Evolutionary conservation across 2,888 invertebrate species (phyloP).

Genomic region (Dryocosmus kuriphilus): DNA sequence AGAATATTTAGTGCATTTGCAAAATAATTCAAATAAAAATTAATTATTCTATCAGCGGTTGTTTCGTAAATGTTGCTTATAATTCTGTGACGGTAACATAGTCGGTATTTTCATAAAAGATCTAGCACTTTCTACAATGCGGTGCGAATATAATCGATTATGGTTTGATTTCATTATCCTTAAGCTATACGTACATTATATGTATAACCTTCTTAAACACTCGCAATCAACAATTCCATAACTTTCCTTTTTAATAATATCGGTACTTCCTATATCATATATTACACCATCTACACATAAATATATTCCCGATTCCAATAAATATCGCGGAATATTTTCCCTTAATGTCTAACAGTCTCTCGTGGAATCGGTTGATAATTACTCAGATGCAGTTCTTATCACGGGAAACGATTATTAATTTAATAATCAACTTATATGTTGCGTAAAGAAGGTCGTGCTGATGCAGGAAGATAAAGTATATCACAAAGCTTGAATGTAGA

Average conservation of each 20-base stretch:
- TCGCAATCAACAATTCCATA: conserved; percentile 65
- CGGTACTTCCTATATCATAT: conserved; percentile 58
- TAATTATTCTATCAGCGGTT: neutral
- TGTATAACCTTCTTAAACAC: conserved; percentile 61
- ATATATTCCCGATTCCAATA: conserved; percentile 54
- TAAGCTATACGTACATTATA: conserved; percentile 46
- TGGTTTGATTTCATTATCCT: conserved; percentile 46
- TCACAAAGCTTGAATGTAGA: neutral
- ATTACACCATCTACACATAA: conserved; percentile 66
- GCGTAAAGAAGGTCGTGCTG: neutral
- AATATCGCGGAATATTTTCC: conserved; percentile 42
- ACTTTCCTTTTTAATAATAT: conserved; percentile 57
- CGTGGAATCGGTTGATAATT: conserved; percentile 12
- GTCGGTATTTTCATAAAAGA: conserved; percentile 15
- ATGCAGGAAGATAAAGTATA: neutral
- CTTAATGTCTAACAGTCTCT: conserved; percentile 23
- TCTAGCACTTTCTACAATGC: conserved; percentile 32
- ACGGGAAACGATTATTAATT: neutral
- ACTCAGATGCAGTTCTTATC: conserved; percentile 3
- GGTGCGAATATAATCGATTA: conserved; percentile 32
- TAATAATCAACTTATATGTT: neutral
- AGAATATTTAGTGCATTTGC: neutral
- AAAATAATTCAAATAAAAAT: neutral
- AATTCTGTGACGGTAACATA: conserved; percentile 21
- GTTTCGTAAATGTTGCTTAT: neutral